Evolutionary conservation across 1,140 invertebrate species (phyloP).

Genomic region (Zaprionus taronus): DNA sequence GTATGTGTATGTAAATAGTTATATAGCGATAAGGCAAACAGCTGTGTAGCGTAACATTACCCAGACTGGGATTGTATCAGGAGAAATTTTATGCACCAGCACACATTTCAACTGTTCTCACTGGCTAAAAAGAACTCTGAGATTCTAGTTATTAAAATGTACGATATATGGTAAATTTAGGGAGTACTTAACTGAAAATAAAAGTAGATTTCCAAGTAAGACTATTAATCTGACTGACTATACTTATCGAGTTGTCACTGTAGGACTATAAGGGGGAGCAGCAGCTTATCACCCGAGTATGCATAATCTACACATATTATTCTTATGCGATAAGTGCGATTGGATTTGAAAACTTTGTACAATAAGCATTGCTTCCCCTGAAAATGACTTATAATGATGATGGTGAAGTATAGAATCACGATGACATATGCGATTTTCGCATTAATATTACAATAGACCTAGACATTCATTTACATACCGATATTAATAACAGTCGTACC

Average conservation of each 20-base stretch:
- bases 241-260: neutral
- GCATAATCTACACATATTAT: slow-evolving; percentile 17
- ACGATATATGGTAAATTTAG: no score
- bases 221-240: neutral
- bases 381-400: slow-evolving; percentile 53
- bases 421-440: slow-evolving; percentile 20
- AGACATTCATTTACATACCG: slow-evolving; percentile 51
- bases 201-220: neutral
- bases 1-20: neutral
- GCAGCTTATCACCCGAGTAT: slow-evolving; percentile 12
- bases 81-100: slow-evolving; percentile 1
- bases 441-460: neutral
- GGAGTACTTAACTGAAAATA: no score
- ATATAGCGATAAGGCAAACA: neutral
- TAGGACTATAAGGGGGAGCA: neutral
- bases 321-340: slow-evolving; percentile 13
- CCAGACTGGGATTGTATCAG: neutral
- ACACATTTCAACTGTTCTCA: neutral
- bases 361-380: neutral
- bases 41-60: neutral
- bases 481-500: slow-evolving; percentile 64
- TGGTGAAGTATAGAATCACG: slow-evolving; percentile 28
- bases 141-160: no score
- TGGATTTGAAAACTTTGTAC: slow-evolving; percentile 1
- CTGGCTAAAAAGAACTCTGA: neutral